These are phyloP conservation scores for Coccyzus lansbergi DNA, from an alignment of 2,797 vertebrate genomes.

Conservation along the genomic window DNA sequence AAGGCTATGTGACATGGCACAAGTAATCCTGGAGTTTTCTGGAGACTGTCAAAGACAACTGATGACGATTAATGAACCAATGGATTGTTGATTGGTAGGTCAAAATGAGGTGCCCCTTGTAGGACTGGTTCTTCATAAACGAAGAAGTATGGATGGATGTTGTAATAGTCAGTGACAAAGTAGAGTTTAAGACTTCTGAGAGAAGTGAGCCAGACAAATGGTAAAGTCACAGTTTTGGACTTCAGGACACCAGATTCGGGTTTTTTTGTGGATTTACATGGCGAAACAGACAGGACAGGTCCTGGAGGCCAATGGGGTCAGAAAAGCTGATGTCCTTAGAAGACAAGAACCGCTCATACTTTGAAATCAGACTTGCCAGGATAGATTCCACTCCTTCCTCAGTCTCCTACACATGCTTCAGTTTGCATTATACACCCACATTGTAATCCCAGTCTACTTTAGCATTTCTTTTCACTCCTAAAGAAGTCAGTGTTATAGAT, in stretches of 20 bases:
- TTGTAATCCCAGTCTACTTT: background rate
- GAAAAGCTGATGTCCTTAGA: background rate
- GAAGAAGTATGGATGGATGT: background rate
- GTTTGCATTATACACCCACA: background rate
- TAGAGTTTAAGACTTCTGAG: background rate
- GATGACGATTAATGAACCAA: background rate
- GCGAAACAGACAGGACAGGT: background rate
- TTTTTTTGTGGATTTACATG: background rate
- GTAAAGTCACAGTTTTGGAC: background rate
- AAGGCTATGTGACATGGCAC: background rate
- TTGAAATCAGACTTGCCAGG: background rate
- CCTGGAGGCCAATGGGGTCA: background rate
- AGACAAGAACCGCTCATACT: background rate
- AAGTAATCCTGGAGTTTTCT: background rate
- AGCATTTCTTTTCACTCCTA: background rate
- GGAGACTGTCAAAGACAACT: background rate
- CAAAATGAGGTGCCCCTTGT: background rate
- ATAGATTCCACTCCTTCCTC: background rate
- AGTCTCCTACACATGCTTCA: background rate
- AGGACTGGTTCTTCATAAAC: background rate
- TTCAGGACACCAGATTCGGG: background rate
- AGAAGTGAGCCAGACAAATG: background rate
- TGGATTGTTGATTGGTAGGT: background rate
- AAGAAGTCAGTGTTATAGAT: background rate
- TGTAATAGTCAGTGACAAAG: background rate